phyloP scores from a whole-genome alignment of 2,797 vertebrate species.

The Podargus strigoides region DNA sequence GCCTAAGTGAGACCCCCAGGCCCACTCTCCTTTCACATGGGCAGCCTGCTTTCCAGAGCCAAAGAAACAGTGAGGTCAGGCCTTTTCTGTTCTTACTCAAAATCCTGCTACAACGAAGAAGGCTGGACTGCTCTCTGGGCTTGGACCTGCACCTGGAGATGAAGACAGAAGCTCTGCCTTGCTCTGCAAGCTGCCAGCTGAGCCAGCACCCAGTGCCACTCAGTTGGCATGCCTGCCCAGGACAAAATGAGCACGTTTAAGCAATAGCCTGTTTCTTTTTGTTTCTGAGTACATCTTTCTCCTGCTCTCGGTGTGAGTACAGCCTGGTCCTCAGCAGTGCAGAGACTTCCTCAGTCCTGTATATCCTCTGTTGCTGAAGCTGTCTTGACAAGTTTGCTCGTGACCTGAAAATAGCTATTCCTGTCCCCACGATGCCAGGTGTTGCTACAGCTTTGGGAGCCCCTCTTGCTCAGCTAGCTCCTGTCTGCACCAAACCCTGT shows the following conservation, averaged over 20 bases:
- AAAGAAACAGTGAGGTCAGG: not conserved
- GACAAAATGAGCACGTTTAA: not conserved
- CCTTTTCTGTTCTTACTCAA: not conserved
- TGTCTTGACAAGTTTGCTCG: not conserved
- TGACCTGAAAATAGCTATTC: not conserved
- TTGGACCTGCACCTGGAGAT: not conserved
- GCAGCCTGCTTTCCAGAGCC: not conserved
- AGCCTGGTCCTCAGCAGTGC: not conserved
- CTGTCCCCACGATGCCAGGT: rapidly evolving
- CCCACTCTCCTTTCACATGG: not conserved
- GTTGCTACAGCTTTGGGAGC: not conserved
- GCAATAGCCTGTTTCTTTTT: not conserved
- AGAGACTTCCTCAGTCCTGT: not conserved
- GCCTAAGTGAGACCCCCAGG: not conserved
- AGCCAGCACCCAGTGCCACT: not conserved
- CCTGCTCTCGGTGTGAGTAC: not conserved
- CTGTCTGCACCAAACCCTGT: not conserved
- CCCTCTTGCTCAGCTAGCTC: not conserved
- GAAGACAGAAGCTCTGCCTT: not conserved
- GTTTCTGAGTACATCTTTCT: not conserved
- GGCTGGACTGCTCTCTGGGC: not conserved
- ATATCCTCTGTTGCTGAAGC: not conserved
- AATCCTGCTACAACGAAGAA: not conserved
- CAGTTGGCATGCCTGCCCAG: not conserved
- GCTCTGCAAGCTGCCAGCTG: not conserved